Conservation (phyloP, 2,113 vertebrate genomes). For the Eretmochelys imbricata region DNA sequence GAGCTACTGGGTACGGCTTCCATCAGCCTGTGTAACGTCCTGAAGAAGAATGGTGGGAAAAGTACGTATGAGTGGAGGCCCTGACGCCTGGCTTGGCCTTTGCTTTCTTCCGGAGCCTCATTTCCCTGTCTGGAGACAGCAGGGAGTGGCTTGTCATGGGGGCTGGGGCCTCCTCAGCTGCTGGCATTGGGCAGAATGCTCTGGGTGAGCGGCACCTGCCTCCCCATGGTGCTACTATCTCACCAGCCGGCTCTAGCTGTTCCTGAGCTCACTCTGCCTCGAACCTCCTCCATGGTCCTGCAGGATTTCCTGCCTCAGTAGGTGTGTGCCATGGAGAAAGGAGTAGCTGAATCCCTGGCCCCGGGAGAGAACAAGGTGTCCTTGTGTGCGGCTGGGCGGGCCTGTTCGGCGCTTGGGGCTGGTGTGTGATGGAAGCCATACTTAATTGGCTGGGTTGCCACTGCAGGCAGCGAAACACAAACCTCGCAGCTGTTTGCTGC, state of each 20-base stretch:
- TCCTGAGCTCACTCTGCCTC: background rate
- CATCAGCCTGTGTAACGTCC: constrained; percentile 86
- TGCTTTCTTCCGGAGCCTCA: too few relatives aligned
- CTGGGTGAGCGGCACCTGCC: background rate
- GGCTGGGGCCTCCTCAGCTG: background rate
- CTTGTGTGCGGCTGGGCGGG: background rate
- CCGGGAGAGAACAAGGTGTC: constrained; percentile 20
- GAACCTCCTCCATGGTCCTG: background rate
- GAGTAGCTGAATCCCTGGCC: background rate
- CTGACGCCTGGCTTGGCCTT: rapidly evolving
- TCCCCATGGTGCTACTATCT: background rate
- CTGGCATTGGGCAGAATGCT: background rate
- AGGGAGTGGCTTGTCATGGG: background rate
- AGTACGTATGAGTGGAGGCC: constrained; percentile 72
- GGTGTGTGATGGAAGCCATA: background rate
- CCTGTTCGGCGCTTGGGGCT: background rate
- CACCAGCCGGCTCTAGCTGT: background rate
- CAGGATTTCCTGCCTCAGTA: rapidly evolving
- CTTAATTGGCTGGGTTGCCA: constrained; percentile 2
- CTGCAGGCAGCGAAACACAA: background rate
- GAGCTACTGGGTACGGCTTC: constrained; percentile 92
- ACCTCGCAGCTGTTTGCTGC: constrained; percentile 42
- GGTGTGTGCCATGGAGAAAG: background rate
- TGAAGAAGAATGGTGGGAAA: constrained; percentile 88
- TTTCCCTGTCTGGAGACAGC: background rate